phyloP scores from a whole-genome alignment of 2,888 invertebrate species.

The Sericinus montela region DNA sequence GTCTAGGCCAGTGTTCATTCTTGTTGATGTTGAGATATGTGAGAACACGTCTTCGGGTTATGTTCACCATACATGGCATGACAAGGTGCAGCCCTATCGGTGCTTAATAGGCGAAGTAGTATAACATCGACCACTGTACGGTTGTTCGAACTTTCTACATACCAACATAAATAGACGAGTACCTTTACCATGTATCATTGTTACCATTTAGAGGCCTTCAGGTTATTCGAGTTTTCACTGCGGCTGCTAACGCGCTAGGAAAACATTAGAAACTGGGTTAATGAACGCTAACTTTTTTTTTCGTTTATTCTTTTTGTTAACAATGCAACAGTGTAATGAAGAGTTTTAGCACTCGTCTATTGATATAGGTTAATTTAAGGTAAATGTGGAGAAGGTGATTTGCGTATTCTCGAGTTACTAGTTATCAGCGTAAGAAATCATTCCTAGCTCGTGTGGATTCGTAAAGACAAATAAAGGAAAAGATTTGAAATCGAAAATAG shows the following conservation, averaged over 20 bases:
- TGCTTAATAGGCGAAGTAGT: conserved; percentile 20
- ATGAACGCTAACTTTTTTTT: conserved; percentile 31
- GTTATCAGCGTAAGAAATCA: no score
- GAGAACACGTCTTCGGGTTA: conserved; percentile 50
- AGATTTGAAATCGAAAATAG: no score
- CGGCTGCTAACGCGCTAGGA: conserved; percentile 8
- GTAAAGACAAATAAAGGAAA: no score
- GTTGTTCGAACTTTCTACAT: conserved; percentile 53
- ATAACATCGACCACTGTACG: conserved; percentile 31
- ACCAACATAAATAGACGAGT: conserved; percentile 15
- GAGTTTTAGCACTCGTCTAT: not conserved
- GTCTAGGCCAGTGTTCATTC: conserved; percentile 24
- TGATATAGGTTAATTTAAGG: no score
- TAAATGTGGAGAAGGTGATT: no score
- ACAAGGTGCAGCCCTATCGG: conserved; percentile 39
- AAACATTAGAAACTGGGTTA: conserved; percentile 27
- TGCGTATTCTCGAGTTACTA: no score
- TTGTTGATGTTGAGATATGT: conserved; percentile 44
- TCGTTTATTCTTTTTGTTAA: conserved; percentile 15
- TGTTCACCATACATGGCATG: conserved; percentile 47
- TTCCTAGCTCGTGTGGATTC: no score
- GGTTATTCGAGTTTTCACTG: conserved; percentile 10
- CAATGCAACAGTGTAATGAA: not conserved
- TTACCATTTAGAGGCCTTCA: conserved; percentile 11
- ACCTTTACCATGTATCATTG: conserved; percentile 1